A percentile compares a stretch with the other conserved stretches of the same genome.
Evolutionary conservation across 1,140 invertebrate species (phyloP).

Genomic region (Akabosia matsudoensis): DNA sequence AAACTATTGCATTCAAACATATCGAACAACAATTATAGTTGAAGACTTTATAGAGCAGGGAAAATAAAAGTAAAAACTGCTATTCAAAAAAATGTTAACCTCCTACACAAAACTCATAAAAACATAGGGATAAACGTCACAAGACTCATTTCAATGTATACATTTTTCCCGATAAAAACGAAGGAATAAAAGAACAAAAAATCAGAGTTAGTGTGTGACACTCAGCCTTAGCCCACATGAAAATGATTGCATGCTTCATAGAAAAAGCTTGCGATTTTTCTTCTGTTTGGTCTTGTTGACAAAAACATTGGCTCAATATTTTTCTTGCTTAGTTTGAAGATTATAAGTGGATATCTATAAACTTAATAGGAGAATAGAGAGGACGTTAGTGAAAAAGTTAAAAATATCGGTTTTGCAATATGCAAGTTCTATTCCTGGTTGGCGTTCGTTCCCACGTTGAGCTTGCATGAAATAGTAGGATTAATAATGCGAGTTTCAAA

Average conservation of each 20-base stretch:
- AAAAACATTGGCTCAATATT: neutral
- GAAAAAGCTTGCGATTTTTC: neutral
- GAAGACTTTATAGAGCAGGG: too few species aligned
- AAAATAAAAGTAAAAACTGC: too few species aligned
- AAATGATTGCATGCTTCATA: neutral
- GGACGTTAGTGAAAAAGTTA: too few species aligned
- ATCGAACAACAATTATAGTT: too few species aligned
- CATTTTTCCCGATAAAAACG: neutral
- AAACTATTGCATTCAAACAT: too few species aligned
- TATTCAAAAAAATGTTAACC: neutral
- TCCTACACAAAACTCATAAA: neutral
- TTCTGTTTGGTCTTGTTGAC: neutral
- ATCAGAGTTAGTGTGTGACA: neutral
- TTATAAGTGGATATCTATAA: too few species aligned
- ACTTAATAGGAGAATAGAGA: too few species aligned
- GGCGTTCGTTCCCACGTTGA: too few species aligned
- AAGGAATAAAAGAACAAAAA: neutral
- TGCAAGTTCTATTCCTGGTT: too few species aligned
- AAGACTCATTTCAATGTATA: neutral
- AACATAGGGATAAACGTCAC: neutral
- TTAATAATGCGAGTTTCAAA: too few species aligned
- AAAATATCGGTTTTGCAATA: too few species aligned
- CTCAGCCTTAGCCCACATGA: slow-evolving; percentile 14
- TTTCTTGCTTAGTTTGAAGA: neutral
- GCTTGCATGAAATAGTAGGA: too few species aligned